Evolutionary conservation across 2,888 invertebrate genomes (phyloP), one percentile per base, ranked within the genome.

Genomic region (Amaurobius ferox): DNA sequence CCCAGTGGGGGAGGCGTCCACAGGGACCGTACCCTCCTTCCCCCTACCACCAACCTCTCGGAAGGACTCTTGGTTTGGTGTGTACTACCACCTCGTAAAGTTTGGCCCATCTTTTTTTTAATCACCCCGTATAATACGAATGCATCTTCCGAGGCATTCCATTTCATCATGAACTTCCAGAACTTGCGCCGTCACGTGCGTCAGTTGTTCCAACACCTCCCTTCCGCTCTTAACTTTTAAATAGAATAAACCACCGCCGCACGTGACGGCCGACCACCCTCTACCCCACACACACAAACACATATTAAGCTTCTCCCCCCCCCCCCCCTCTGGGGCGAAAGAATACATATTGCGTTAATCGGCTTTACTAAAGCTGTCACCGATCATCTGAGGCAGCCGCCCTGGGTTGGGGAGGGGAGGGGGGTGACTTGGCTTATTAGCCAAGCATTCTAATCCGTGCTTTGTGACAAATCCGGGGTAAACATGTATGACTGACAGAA

Each of bases 331-430:
- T 32, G 16, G 55, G 28, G 39, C 67, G 39, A 73, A 73, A 67
- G 39, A 48, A 62, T 80, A 80, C 73, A 80, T 66, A 80, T 73
- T 66, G 73, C 29, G 67, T 26, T 80, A 80, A 80, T 80, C 79
- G 61, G 67, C 68, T 70, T 61, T 30, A 28, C 61, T 39, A 80
- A 73, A 80, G 73, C 73, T 72, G 80, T 72, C 80, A 80, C 73
- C 67, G 73, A 80, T 73, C 80, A 73, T 55, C 72, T n/a, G n/a
- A n/a, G n/a, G n/a, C n/a, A n/a, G n/a, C n/a, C n/a, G n/a, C n/a
- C n/a, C n/a, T n/a, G n/a, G 19, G n/a, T 40, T 16, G 44, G 40
- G 13, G 23, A 28, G 67, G 26, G 13, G 29, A 30, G 35, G 11
- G 26, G 35, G 11, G 26, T 73, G 73, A 66, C 48, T 44, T 39